These are phyloP conservation scores for Calidris pygmaea DNA, from an alignment of 2,113 vertebrate species.

Conservation along the genomic window DNA sequence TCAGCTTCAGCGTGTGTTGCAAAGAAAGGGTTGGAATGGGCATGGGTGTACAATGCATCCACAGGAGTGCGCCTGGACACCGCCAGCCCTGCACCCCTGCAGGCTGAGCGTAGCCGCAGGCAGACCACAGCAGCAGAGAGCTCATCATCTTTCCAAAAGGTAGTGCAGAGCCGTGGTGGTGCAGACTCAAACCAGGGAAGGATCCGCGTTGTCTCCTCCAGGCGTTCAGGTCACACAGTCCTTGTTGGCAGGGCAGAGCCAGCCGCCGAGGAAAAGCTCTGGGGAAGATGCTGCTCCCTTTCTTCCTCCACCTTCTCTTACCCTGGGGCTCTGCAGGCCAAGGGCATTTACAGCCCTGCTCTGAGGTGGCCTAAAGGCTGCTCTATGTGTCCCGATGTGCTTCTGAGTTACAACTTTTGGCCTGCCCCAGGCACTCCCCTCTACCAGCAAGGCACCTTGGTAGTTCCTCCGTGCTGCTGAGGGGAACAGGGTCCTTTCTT, in stretches of 20 bases:
- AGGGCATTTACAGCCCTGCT: background rate
- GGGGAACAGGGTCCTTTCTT: background rate
- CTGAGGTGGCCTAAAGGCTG: background rate
- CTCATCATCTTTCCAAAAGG: background rate
- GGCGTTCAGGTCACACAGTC: fast-evolving
- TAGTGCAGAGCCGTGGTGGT: background rate
- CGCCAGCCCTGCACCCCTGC: background rate
- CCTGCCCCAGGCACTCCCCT: background rate
- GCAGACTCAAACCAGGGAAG: background rate
- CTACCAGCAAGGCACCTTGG: background rate
- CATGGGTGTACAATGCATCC: background rate
- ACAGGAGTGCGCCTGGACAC: background rate
- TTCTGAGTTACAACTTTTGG: background rate
- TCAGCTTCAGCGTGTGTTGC: background rate
- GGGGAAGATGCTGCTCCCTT: background rate
- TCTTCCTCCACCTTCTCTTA: background rate
- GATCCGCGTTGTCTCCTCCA: fast-evolving
- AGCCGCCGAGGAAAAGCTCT: background rate
- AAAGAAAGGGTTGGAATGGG: background rate
- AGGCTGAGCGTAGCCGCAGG: background rate
- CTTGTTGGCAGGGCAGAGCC: background rate
- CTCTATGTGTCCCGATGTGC: background rate
- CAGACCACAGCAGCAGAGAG: background rate
- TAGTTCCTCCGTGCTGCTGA: fast-evolving
- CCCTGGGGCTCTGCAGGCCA: background rate